Evolutionary conservation across 1,140 invertebrate genomes (phyloP), one percentile per base, ranked within the genome.

Genomic region (Rhyacophila brunnea): DNA sequence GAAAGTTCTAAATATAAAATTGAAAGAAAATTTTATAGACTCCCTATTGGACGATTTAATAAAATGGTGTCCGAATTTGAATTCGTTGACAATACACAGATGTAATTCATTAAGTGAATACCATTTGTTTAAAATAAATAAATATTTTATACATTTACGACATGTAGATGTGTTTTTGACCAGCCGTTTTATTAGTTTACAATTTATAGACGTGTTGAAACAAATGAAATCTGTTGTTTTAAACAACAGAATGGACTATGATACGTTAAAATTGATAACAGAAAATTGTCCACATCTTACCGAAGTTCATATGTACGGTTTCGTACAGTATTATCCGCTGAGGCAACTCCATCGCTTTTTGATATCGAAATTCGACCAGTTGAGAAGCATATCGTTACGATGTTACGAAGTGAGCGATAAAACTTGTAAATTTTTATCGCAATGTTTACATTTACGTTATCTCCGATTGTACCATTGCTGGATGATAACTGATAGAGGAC

Each of bases 301-400:
- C 13, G 42, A 46, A n/a, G 15, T 63, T 7, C 61, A 58, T 17
- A 58, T 63, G 61, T 63, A 63, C 40, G 61, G 61, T 7, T 32
- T 44, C 40, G 50, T 63, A 1, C 38, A 50, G 6, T 58, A 43
- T 49, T 63, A 58, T 42, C 61, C 61, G 0, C 3, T 55, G 15
- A 15, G 18, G 17, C 55, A 63, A 28, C 23, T 63, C 13, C 49
- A 58, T 15, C 49, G 18, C 14, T 19, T 63, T 13, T 18, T 63
- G 10, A 38, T 14, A n/a, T 28, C 44, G 10, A 32, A 47, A 28
- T 56, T 13, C 32, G 18, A 51, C 10, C 38, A 51, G n/a, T 32
- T 63, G 40, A 52, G 40, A 11, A 56, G 36, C 11, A 15, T 59
- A 32, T 46, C 48, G 0, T 42, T 58, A n/a, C 35, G 61, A 4